Evolutionary conservation across 2,797 vertebrate species (phyloP).

Genomic region (Acanthurus leucopareius): DNA sequence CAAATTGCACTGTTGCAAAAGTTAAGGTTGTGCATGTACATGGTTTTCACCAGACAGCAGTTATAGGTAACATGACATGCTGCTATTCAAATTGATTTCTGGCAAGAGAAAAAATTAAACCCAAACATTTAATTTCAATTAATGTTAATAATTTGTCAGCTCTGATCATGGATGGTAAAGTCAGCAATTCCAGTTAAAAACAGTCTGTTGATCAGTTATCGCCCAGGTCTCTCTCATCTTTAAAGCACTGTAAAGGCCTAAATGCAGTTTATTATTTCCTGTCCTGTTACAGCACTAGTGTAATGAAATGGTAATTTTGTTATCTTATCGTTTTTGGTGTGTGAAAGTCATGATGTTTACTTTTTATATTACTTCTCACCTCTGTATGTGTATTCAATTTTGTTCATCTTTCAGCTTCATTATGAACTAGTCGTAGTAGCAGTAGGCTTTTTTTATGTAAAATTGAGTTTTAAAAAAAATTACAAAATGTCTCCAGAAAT

Average conservation of each 20-base stretch:
- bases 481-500: conserved; percentile 48
- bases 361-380: conserved; percentile 81
- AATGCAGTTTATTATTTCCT: conserved; percentile 54
- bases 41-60: not conserved
- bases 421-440: conserved; percentile 51
- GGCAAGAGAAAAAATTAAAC: not conserved
- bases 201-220: conserved; percentile 19
- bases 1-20: not conserved
- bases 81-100: not conserved
- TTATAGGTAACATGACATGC: not conserved
- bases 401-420: conserved; percentile 62
- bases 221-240: conserved; percentile 51
- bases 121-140: not conserved
- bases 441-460: conserved; percentile 54
- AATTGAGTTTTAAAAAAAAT: conserved; percentile 26
- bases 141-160: not conserved
- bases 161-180: not conserved
- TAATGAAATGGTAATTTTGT: conserved; percentile 84
- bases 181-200: not conserved
- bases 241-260: conserved; percentile 36
- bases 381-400: conserved; percentile 59
- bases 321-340: conserved; percentile 80
- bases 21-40: not conserved
- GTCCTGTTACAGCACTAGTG: conserved; percentile 88
- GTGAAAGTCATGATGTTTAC: conserved; percentile 90